Percentiles rank a stretch among this genome's conserved stretches.
Conservation (phyloP, 2,113 vertebrate genomes). For the Nerophis ophidion region DNA sequence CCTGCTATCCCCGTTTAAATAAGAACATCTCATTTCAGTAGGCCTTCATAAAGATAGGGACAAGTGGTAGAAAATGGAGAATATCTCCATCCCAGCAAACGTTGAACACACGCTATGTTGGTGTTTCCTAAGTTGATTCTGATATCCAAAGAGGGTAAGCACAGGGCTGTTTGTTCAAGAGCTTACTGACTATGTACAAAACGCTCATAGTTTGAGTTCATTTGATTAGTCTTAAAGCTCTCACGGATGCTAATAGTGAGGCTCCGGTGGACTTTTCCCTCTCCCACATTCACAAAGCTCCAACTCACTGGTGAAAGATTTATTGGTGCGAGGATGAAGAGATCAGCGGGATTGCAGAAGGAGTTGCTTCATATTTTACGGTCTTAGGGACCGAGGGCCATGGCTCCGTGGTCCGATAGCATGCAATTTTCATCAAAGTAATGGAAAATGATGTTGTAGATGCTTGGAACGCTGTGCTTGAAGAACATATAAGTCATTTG, state of each 20-base stretch:
- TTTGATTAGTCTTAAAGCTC: slow-evolving; percentile 47
- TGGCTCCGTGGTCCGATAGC: slow-evolving; percentile 42
- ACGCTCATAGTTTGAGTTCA: slow-evolving; percentile 33
- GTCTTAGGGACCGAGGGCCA: slow-evolving; percentile 33
- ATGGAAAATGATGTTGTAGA: slow-evolving; percentile 52
- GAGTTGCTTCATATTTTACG: slow-evolving; percentile 66
- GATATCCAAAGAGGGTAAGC: slow-evolving; percentile 33
- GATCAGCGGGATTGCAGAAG: slow-evolving; percentile 58
- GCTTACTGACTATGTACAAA: slow-evolving; percentile 6
- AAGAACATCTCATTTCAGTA: no score
- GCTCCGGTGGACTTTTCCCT: slow-evolving; percentile 3
- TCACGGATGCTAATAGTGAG: slow-evolving; percentile 35
- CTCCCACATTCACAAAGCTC: slow-evolving; percentile 11
- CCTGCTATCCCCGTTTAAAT: no score
- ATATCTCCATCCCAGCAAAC: background rate
- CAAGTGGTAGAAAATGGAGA: no score
- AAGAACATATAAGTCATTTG: slow-evolving; percentile 34
- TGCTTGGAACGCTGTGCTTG: slow-evolving; percentile 24
- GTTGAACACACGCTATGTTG: slow-evolving; percentile 3
- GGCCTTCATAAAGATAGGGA: background rate
- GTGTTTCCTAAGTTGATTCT: slow-evolving; percentile 22
- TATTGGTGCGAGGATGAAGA: slow-evolving; percentile 58
- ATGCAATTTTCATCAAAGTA: slow-evolving; percentile 60
- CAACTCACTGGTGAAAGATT: slow-evolving; percentile 55
- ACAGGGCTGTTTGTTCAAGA: slow-evolving; percentile 34